Conservation (phyloP, 1,140 invertebrate species). For the Zaprionus taronus region DNA sequence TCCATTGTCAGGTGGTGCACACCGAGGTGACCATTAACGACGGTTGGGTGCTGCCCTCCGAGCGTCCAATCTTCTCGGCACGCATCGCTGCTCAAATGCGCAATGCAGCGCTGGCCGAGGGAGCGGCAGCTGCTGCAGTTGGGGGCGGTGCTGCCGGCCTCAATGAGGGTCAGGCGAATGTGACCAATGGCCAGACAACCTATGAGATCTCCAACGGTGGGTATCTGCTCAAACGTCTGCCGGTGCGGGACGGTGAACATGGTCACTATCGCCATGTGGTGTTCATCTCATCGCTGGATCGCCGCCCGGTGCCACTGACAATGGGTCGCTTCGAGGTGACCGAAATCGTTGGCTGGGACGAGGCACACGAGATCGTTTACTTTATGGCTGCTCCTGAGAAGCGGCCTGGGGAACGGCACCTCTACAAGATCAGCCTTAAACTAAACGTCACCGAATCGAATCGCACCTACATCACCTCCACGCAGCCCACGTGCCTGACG, state of each 20-base stretch:
- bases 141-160: not conserved
- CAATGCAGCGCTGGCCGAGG: not conserved
- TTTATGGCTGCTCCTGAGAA: constrained; percentile 90
- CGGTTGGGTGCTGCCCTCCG: constrained; percentile 80
- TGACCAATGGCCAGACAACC: constrained; percentile 71
- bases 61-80: constrained; percentile 77
- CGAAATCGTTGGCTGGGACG: constrained; percentile 88
- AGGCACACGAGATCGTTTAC: constrained; percentile 87
- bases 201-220: constrained; percentile 82
- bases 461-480: constrained; percentile 79
- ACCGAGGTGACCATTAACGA: constrained; percentile 82
- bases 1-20: constrained; percentile 77
- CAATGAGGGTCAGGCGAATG: constrained; percentile 53
- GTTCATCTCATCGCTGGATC: constrained; percentile 84
- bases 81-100: constrained; percentile 57
- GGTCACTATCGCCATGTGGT: constrained; percentile 85
- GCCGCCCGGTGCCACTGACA: constrained; percentile 85
- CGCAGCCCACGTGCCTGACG: constrained; percentile 78
- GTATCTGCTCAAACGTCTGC: constrained; percentile 86
- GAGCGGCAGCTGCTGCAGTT: constrained; percentile 27
- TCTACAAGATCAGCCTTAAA: constrained; percentile 88
- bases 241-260: constrained; percentile 86
- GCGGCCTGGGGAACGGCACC: constrained; percentile 89
- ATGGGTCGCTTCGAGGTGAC: constrained; percentile 89
- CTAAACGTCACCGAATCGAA: constrained; percentile 81